Conservation (phyloP, 2,113 vertebrate species). For the Acrocephalus kingi region DNA sequence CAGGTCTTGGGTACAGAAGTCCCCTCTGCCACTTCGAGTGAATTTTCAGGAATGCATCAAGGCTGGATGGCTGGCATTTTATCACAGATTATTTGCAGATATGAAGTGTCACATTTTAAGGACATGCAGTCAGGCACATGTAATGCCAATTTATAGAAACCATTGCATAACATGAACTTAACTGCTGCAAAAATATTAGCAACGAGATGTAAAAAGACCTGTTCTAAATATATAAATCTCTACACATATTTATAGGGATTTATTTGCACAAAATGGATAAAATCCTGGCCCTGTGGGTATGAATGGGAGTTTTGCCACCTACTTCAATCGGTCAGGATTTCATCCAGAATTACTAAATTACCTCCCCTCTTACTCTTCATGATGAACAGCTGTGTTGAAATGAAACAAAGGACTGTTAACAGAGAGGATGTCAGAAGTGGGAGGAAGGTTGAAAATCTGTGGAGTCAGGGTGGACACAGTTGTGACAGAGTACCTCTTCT, state of each 20-base stretch:
- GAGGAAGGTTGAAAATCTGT: conserved; percentile 12
- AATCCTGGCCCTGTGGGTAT: not conserved
- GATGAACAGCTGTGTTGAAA: conserved; percentile 63
- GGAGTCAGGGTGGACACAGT: not conserved
- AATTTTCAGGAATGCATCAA: not conserved
- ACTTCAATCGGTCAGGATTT: conserved; percentile 38
- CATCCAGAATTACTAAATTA: conserved; percentile 62
- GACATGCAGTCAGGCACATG: rapidly evolving
- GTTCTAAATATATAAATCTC: not conserved
- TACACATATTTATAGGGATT: not conserved
- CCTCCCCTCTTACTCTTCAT: conserved; percentile 38
- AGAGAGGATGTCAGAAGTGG: conserved; percentile 13
- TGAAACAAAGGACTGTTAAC: conserved; percentile 50
- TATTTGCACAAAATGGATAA: not conserved
- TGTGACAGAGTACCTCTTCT: not conserved
- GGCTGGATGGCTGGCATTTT: not conserved
- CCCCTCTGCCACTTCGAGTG: not conserved
- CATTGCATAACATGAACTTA: not conserved
- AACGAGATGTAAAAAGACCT: not conserved
- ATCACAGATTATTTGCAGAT: not conserved
- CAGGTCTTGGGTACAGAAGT: not conserved
- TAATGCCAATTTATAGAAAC: not conserved
- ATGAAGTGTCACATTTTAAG: not conserved
- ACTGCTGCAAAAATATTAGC: not conserved
- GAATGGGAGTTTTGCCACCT: conserved; percentile 40